Evolutionary conservation across 2,113 vertebrate species (phyloP).

Genomic region (Perca flavescens): DNA sequence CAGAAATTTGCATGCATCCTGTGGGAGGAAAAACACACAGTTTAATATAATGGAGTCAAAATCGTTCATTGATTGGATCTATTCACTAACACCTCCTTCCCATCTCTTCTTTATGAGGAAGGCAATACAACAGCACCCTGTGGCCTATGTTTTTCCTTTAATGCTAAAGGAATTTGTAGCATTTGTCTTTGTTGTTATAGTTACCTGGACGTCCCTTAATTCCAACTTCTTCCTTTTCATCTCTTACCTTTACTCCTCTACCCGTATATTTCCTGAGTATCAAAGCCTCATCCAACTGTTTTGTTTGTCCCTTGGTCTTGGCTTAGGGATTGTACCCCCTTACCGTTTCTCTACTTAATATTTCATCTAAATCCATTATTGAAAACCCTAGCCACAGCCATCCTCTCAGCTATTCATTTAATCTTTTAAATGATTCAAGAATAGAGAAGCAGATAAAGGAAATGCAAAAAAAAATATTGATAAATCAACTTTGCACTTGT

Average conservation of each 20-base stretch:
- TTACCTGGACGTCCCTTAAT: constrained; percentile 6
- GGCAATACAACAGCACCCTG: constrained; percentile 38
- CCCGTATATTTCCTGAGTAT: constrained; percentile 21
- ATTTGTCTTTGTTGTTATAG: background rate
- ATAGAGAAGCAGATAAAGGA: constrained; percentile 51
- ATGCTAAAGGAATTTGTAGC: constrained; percentile 27
- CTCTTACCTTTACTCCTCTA: background rate
- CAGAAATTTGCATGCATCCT: constrained; percentile 30
- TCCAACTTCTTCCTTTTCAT: constrained; percentile 1
- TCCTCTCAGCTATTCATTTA: constrained; percentile 74
- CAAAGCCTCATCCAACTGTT: constrained; percentile 39
- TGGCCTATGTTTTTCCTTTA: constrained; percentile 9
- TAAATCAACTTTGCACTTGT: constrained; percentile 44
- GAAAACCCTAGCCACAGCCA: constrained; percentile 71
- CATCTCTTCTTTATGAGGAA: background rate
- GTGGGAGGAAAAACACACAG: constrained; percentile 35
- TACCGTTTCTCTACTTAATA: constrained; percentile 75
- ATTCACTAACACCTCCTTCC: background rate
- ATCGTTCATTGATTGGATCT: constrained; percentile 56
- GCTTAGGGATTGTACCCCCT: constrained; percentile 55
- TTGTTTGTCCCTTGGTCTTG: constrained; percentile 73
- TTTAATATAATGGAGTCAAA: constrained; percentile 47
- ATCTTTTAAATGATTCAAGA: constrained; percentile 75
- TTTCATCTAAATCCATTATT: constrained; percentile 84
- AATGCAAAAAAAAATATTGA: constrained; percentile 68